A percentile compares a stretch with the other conserved stretches of the same genome.
Conservation (phyloP, 2,113 vertebrate genomes). For the Brienomyrus longianalis region DNA sequence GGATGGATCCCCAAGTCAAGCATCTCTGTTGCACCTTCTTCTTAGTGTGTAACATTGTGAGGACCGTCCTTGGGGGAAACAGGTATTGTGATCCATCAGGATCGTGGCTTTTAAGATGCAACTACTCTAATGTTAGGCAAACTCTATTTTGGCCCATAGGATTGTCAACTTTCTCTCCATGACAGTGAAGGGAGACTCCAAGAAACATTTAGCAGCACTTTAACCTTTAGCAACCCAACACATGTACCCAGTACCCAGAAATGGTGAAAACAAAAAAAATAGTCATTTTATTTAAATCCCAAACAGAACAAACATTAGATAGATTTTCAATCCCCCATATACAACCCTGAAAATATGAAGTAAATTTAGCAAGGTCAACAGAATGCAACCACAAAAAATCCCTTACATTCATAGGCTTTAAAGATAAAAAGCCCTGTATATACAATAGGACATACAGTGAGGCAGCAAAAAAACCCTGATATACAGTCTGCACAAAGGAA, state of each 20-base stretch:
- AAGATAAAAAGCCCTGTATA: not conserved
- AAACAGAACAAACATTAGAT: not conserved
- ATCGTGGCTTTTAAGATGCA: not conserved
- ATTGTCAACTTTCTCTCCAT: not conserved
- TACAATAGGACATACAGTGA: not conserved
- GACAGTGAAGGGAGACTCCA: not conserved
- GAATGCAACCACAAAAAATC: not conserved
- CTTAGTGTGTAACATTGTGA: not conserved
- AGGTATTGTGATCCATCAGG: not conserved
- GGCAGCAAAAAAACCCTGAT: not conserved
- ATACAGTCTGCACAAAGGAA: not conserved
- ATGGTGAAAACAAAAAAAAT: not conserved
- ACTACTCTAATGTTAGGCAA: not conserved
- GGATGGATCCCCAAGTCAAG: not conserved
- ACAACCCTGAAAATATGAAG: not conserved
- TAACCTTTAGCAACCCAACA: not conserved
- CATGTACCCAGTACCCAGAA: not conserved
- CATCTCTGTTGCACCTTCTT: not conserved
- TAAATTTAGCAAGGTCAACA: not conserved
- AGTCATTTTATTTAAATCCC: not conserved
- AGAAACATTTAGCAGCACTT: not conserved
- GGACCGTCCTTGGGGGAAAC: not conserved
- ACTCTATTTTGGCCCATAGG: not conserved
- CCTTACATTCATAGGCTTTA: not conserved
- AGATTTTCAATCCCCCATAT: not conserved